Evolutionary conservation across 2,113 vertebrate genomes (phyloP).

Genomic region (Typhlomys cinereus): DNA sequence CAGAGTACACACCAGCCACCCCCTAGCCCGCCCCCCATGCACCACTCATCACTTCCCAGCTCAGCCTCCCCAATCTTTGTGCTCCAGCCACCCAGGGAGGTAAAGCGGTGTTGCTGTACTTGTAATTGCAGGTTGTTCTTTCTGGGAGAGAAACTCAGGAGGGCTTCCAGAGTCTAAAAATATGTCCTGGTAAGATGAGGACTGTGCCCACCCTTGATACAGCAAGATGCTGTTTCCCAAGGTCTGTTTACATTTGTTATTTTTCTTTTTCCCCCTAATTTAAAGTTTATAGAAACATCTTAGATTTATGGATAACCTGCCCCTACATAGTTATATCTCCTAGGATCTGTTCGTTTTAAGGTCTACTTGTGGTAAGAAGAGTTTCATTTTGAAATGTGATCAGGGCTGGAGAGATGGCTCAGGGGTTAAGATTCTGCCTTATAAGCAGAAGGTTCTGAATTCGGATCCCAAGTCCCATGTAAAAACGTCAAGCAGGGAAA

Average conservation of each 20-base stretch:
- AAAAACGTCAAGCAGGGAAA: too few relatives aligned
- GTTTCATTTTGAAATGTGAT: neutral
- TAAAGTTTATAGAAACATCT: slow-evolving; percentile 52
- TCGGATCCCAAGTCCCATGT: too few relatives aligned
- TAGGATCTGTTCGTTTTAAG: slow-evolving; percentile 26
- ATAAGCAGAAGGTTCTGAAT: too few relatives aligned
- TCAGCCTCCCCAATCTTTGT: slow-evolving; percentile 72
- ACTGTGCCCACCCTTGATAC: slow-evolving; percentile 18
- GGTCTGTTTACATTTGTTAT: slow-evolving; percentile 18
- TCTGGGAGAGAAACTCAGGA: slow-evolving; percentile 72
- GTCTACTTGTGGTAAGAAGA: neutral
- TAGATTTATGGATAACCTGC: neutral
- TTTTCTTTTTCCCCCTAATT: slow-evolving; percentile 21
- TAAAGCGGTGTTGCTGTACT: slow-evolving; percentile 75
- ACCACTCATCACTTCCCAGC: neutral
- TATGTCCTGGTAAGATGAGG: slow-evolving; percentile 20
- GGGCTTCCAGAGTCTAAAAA: slow-evolving; percentile 77
- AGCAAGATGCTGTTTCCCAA: slow-evolving; percentile 62
- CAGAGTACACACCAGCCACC: neutral
- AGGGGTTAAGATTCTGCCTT: too few relatives aligned
- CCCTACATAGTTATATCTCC: neutral
- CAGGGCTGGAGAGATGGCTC: too few relatives aligned
- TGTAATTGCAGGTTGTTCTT: slow-evolving; percentile 78
- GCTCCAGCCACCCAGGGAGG: slow-evolving; percentile 73
- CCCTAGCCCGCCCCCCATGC: neutral